phyloP scores from a whole-genome alignment of 2,113 vertebrate species.

The Macquaria australasica region DNA sequence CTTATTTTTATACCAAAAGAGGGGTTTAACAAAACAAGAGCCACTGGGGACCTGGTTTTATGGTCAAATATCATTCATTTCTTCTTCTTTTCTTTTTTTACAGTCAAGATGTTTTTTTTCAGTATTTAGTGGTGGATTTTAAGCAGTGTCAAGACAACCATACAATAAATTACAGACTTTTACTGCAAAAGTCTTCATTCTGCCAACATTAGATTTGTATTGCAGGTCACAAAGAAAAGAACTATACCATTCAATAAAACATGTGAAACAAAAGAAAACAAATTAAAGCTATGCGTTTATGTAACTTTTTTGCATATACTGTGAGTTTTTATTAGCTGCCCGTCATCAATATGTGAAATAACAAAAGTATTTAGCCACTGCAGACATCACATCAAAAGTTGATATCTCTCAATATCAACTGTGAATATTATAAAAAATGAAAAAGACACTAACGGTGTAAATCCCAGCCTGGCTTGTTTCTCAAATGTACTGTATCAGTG shows the following conservation, averaged over 20 bases:
- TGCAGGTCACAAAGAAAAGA: background rate
- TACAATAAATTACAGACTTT: too few relatives aligned
- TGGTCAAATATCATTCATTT: conserved; percentile 3
- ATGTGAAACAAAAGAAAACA: background rate
- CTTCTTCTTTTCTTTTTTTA: background rate
- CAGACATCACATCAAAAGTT: background rate
- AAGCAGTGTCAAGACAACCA: background rate
- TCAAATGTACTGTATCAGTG: background rate
- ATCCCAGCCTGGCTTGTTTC: background rate
- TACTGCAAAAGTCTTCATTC: background rate
- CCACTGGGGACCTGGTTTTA: background rate
- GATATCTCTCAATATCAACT: background rate
- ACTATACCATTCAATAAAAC: background rate
- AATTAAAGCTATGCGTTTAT: background rate
- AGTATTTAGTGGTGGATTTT: background rate
- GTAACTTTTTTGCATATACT: background rate
- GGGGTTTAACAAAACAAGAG: background rate
- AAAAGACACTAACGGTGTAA: background rate
- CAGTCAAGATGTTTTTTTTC: background rate
- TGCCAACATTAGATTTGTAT: background rate
- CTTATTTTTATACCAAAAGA: background rate
- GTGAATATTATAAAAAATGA: background rate
- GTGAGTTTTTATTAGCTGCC: background rate
- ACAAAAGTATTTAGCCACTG: background rate
- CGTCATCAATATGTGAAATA: background rate